Base-by-base conservation (phyloP, 2,797 vertebrate species). In the Moxostoma hubbsi region DNA sequence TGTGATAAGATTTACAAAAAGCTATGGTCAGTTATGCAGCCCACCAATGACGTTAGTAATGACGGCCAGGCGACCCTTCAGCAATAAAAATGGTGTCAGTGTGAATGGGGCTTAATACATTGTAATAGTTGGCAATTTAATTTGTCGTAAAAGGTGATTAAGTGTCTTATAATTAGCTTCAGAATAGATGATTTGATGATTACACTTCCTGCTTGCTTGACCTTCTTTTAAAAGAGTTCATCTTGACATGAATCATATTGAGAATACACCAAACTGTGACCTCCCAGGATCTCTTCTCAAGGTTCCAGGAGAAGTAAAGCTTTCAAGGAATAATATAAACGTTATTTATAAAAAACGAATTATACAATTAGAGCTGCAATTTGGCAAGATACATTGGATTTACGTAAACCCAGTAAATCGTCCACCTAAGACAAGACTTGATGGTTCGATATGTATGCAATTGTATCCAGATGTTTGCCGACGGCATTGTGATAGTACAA, bases 391-490 rank as follows among this genome's bases (percentile, higher is more conserved):
- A 74, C 79, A 36, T 77, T 50, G 69, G 80, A 82, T 85, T 85
- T 81, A 71, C 66, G 67, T 86, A 85, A 86, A 83, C 81, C 81
- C 59, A n/a, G 81, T 70, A 82, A 83, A 75, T 84, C 73, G 67
- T 84, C 81, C 62, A 69, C 63, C 62, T 59, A 67, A 94, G 92
- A 94, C 92, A 93, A 88, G 91, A 94, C 92, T 92, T 94, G 93
- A 94, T 95, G 93, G 92, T 90, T 94, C 91, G 91, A 90, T 94
- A 92, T 95, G 93, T 93, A 87, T 93, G 90, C 90, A 95, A 96
- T 96, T 94, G 94, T 90, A 94, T 92, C 94, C 95, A 96, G 95
- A 96, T 96, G 95, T 94, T 91, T 77, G 87, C 88, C 89, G 85
- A 88, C 88, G 92, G 91, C 92, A 4, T 89, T 86, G 89, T 89